These are phyloP conservation scores for Odontocerum albicorne DNA, from an alignment of 2,888 invertebrate species.

Conservation along the genomic window DNA sequence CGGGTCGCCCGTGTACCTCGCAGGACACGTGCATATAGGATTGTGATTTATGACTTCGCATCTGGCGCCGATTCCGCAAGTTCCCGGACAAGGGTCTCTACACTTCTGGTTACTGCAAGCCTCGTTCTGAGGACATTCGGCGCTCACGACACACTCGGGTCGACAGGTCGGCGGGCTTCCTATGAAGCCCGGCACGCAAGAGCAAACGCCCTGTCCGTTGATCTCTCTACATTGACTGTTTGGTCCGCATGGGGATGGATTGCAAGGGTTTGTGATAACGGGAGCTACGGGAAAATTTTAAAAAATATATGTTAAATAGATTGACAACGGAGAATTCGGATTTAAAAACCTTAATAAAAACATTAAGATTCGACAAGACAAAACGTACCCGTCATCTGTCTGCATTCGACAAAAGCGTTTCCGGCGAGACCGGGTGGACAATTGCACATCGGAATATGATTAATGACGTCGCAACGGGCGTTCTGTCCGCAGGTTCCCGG, in stretches of 20 bases:
- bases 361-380: too few species aligned
- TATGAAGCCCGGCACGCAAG: conserved; percentile 62
- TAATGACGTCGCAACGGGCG: conserved; percentile 71
- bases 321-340: too few species aligned
- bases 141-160: conserved; percentile 73
- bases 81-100: conserved; percentile 75
- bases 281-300: conserved; percentile 39
- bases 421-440: conserved; percentile 69
- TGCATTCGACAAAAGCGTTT: conserved; percentile 67
- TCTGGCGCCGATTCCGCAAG: conserved; percentile 74
- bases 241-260: conserved; percentile 69
- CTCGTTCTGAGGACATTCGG: conserved; percentile 72
- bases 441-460: conserved; percentile 74
- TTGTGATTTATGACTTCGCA: conserved; percentile 81
- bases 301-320: conserved; percentile 1
- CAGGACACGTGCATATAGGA: conserved; percentile 75
- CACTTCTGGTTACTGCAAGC: conserved; percentile 81
- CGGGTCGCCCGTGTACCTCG: conserved; percentile 71
- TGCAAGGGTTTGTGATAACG: conserved; percentile 56
- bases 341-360: too few species aligned
- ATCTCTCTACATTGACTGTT: conserved; percentile 63
- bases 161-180: conserved; percentile 69
- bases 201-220: conserved; percentile 64
- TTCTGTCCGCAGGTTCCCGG: conserved; percentile 73
- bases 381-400: conserved; percentile 39